Evolutionary conservation across 2,113 vertebrate species (phyloP).

Genomic region (Hemiprocne comata): DNA sequence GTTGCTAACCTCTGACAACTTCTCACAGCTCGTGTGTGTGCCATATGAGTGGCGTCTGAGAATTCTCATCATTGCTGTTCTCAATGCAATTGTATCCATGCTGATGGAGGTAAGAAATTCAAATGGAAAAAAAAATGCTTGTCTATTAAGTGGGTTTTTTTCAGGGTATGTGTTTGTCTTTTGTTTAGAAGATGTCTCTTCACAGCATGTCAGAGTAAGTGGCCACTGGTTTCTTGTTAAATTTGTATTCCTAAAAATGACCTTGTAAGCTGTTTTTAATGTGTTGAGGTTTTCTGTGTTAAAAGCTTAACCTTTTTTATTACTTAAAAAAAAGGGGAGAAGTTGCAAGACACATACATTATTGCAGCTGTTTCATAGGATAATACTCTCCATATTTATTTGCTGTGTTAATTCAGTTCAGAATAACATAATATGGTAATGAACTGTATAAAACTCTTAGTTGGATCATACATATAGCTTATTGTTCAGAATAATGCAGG

Average conservation of each 20-base stretch:
- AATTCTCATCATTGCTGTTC: conserved; percentile 82
- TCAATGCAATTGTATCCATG: conserved; percentile 84
- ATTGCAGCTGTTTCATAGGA: background rate
- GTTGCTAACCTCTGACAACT: conserved; percentile 9
- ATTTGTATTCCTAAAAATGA: background rate
- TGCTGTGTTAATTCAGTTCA: background rate
- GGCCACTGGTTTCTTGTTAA: background rate
- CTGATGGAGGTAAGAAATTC: conserved; percentile 88
- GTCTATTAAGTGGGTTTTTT: background rate
- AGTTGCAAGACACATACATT: background rate
- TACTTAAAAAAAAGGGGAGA: background rate
- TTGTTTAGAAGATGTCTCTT: background rate
- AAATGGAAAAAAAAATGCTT: background rate
- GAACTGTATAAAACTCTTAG: background rate
- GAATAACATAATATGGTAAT: background rate
- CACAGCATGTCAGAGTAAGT: background rate
- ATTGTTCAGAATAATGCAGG: background rate
- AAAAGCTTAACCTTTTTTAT: background rate
- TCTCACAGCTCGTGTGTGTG: conserved; percentile 89
- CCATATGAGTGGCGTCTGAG: conserved; percentile 86
- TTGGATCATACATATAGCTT: background rate
- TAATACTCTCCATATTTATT: background rate
- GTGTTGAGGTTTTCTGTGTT: background rate
- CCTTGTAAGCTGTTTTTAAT: background rate
- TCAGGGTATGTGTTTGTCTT: background rate